Evolutionary conservation across 1,140 invertebrate species (phyloP).

Genomic region (Drosophila ironensis): DNA sequence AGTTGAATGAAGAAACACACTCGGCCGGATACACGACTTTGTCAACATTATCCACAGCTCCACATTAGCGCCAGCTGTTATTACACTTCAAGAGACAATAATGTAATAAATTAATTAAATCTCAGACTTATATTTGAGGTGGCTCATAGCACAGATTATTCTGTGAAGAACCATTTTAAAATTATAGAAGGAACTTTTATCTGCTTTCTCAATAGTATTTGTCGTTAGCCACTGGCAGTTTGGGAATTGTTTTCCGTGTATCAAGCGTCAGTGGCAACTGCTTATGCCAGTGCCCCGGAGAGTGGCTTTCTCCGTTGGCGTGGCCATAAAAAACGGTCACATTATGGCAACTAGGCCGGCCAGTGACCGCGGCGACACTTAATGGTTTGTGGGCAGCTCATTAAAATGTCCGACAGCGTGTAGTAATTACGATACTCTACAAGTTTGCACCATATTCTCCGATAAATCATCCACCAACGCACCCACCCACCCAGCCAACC

Average conservation of each 20-base stretch:
- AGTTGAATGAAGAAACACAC: slow-evolving; percentile 47
- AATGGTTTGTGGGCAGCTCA: slow-evolving; percentile 52
- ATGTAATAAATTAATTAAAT: too few relatives aligned
- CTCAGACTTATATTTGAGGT: too few relatives aligned
- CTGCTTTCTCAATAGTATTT: too few relatives aligned
- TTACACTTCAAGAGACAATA: slow-evolving; percentile 1
- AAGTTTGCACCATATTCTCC: slow-evolving; percentile 60
- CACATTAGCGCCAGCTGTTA: slow-evolving; percentile 65
- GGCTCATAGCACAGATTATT: too few relatives aligned
- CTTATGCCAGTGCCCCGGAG: slow-evolving; percentile 6
- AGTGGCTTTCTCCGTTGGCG: slow-evolving; percentile 53
- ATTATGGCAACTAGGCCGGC: slow-evolving; percentile 77
- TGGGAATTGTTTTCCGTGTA: too few relatives aligned
- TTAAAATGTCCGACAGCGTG: slow-evolving; percentile 70
- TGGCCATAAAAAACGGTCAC: slow-evolving; percentile 63
- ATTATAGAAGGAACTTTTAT: too few relatives aligned
- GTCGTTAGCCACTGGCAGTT: too few relatives aligned
- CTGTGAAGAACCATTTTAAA: too few relatives aligned
- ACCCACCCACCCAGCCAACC: slow-evolving; percentile 3
- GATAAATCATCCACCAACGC: too few relatives aligned
- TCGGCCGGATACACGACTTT: slow-evolving; percentile 36
- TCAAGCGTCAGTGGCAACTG: neutral
- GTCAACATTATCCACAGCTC: slow-evolving; percentile 50
- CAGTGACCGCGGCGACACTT: slow-evolving; percentile 68
- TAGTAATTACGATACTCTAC: slow-evolving; percentile 71